Percentiles rank a stretch among this genome's conserved stretches.
Conservation (phyloP, 2,888 invertebrate genomes). For the Merodon equestris region DNA sequence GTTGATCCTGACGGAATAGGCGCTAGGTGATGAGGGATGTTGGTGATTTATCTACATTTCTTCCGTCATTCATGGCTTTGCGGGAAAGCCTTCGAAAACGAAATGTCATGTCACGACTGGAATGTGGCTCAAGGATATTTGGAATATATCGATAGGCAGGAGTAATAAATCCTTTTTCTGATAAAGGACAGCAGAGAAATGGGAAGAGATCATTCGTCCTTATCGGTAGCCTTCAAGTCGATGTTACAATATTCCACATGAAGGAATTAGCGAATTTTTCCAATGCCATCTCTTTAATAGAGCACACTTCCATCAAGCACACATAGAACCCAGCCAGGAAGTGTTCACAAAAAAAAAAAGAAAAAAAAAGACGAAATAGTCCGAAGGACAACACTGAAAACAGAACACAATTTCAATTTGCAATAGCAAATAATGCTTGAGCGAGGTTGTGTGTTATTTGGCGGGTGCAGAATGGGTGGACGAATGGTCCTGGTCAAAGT, state of each 20-base stretch:
- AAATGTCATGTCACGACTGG: too few relatives aligned
- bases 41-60: too few relatives aligned
- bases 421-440: constrained; percentile 58
- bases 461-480: not conserved
- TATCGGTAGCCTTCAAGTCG: constrained; percentile 48
- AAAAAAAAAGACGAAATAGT: constrained; percentile 7
- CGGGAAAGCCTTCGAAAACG: too few relatives aligned
- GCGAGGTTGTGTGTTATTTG: constrained; percentile 6
- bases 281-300: constrained; percentile 55
- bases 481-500: constrained; percentile 24
- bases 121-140: too few relatives aligned
- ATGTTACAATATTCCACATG: constrained; percentile 7
- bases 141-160: too few relatives aligned
- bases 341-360: not conserved
- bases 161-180: too few relatives aligned
- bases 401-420: constrained; percentile 68
- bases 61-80: too few relatives aligned
- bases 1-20: too few relatives aligned
- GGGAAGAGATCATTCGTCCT: constrained; percentile 32
- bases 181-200: constrained; percentile 56
- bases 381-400: constrained; percentile 62
- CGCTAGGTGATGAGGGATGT: too few relatives aligned
- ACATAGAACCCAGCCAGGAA: constrained; percentile 4
- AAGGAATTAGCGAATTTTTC: constrained; percentile 45
- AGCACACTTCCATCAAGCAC: constrained; percentile 46